Evolutionary conservation across 2,888 invertebrate species (phyloP).

Genomic region (Margaritifera margaritifera): DNA sequence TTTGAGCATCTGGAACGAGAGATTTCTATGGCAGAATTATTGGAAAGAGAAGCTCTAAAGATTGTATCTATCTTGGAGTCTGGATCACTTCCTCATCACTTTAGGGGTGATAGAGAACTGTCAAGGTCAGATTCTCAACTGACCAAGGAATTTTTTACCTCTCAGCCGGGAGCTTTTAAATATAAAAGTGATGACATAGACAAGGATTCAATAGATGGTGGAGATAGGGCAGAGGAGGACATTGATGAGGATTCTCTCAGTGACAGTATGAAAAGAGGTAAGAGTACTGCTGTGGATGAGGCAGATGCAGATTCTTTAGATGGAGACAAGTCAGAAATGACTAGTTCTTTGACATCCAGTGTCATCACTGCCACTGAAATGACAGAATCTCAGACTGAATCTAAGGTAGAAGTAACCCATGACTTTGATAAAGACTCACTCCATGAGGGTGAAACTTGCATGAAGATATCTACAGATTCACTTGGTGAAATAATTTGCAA

Average conservation of each 20-base stretch:
- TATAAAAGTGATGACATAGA: slow-evolving; percentile 47
- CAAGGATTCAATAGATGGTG: slow-evolving; percentile 60
- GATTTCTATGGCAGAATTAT: slow-evolving; percentile 61
- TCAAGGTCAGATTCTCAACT: slow-evolving; percentile 27
- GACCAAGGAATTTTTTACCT: slow-evolving; percentile 34
- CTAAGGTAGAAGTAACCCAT: slow-evolving; percentile 31
- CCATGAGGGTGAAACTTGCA: slow-evolving; percentile 42
- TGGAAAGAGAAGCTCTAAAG: slow-evolving; percentile 71
- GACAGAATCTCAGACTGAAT: slow-evolving; percentile 27
- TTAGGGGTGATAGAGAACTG: slow-evolving; percentile 33
- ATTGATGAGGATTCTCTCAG: slow-evolving; percentile 60
- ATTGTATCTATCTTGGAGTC: slow-evolving; percentile 70
- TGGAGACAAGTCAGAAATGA: slow-evolving; percentile 61
- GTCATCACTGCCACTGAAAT: slow-evolving; percentile 43
- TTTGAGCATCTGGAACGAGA: slow-evolving; percentile 70
- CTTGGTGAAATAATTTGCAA: slow-evolving; percentile 39
- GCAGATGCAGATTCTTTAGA: slow-evolving; percentile 63
- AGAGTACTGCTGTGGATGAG: slow-evolving; percentile 50
- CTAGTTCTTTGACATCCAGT: slow-evolving; percentile 63
- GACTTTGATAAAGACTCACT: slow-evolving; percentile 62
- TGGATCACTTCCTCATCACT: slow-evolving; percentile 56
- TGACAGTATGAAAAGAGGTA: slow-evolving; percentile 46
- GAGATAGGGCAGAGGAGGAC: slow-evolving; percentile 36
- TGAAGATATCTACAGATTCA: slow-evolving; percentile 65
- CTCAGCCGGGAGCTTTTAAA: slow-evolving; percentile 17